phyloP scores from a whole-genome alignment of 2,888 invertebrate genomes.

The Callyntrura sp. region DNA sequence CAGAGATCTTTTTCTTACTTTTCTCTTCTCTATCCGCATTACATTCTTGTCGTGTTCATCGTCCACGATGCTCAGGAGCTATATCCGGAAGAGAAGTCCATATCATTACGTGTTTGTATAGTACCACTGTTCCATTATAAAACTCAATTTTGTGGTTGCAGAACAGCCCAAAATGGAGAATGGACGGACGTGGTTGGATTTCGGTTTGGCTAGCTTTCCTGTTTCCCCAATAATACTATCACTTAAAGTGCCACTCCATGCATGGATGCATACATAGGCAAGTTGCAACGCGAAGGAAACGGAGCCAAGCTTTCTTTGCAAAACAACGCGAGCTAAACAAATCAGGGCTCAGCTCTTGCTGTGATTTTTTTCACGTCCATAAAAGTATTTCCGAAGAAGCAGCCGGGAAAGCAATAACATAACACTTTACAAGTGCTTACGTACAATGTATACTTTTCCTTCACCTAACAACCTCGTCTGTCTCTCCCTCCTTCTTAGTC shows the following conservation, averaged over 20 bases:
- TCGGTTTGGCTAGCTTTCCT: conserved; percentile 65
- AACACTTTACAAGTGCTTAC: conserved; percentile 55
- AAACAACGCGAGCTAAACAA: conserved; percentile 42
- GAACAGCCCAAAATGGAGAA: conserved; percentile 71
- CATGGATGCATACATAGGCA: conserved; percentile 42
- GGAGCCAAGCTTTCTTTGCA: conserved; percentile 26
- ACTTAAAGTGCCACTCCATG: conserved; percentile 42
- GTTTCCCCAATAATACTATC: conserved; percentile 46
- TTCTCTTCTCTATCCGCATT: conserved; percentile 29
- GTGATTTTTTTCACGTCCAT: conserved; percentile 50
- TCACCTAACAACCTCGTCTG: conserved; percentile 65
- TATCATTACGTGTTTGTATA: conserved; percentile 72
- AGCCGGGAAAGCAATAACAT: conserved; percentile 34
- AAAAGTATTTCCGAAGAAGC: conserved; percentile 43
- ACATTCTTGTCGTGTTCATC: conserved; percentile 26
- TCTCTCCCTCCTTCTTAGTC: conserved; percentile 22
- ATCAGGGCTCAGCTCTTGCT: conserved; percentile 24
- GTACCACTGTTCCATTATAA: conserved; percentile 61
- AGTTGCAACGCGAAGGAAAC: not conserved
- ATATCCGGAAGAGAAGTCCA: conserved; percentile 57
- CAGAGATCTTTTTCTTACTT: conserved; percentile 49
- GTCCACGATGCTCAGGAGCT: not conserved
- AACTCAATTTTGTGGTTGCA: conserved; percentile 75
- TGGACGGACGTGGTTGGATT: conserved; percentile 78
- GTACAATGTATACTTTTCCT: conserved; percentile 50